These are phyloP conservation scores for Syngnathus scovelli DNA, from an alignment of 2,113 vertebrate genomes.

Conservation along the genomic window DNA sequence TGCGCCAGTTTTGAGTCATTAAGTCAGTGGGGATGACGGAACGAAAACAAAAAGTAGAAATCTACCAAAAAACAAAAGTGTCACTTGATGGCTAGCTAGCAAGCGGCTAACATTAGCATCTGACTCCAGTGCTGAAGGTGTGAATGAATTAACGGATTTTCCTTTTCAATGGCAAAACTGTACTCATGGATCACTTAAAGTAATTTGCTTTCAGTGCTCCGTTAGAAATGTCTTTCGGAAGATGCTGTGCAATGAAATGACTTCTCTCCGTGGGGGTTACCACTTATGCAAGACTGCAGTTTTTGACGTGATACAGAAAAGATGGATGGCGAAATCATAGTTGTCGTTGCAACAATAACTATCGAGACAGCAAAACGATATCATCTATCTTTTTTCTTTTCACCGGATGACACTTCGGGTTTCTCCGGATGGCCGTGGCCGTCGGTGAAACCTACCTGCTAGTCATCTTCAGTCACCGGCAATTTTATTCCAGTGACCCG, in stretches of 20 bases:
- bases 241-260: conserved; percentile 33
- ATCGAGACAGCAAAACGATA: background rate
- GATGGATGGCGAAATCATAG: conserved; percentile 51
- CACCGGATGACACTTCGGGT: conserved; percentile 6
- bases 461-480: background rate
- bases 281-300: conserved; percentile 41
- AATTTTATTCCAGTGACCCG: background rate
- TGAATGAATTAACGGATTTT: too few species aligned
- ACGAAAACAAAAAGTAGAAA: background rate
- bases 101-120: too few species aligned
- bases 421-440: conserved; percentile 1
- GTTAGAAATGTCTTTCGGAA: conserved; percentile 27
- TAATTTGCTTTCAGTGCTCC: conserved; percentile 6
- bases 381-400: conserved; percentile 9
- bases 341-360: conserved; percentile 25
- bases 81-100: too few species aligned
- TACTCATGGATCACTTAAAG: background rate
- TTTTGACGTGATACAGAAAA: conserved; percentile 45
- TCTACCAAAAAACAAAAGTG: background rate
- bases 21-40: background rate
- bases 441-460: background rate
- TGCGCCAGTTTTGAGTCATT: background rate
- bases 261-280: conserved; percentile 42
- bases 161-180: background rate
- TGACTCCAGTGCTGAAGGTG: too few species aligned